These are phyloP conservation scores for Grammatotria lemairii DNA, from an alignment of 2,113 vertebrate genomes.

Conservation along the genomic window DNA sequence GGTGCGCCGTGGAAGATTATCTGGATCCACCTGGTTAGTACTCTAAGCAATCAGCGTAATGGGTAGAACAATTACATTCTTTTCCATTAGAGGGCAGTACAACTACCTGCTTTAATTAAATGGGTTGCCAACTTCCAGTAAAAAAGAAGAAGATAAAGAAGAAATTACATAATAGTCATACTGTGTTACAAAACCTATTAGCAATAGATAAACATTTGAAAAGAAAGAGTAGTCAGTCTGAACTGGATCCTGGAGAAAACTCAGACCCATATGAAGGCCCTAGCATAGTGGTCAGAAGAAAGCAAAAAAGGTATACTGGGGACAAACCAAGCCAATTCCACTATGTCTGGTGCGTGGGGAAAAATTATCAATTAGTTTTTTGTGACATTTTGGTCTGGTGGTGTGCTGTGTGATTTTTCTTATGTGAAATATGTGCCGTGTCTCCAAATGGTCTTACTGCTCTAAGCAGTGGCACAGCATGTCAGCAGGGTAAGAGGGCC, in stretches of 20 bases:
- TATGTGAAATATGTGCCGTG: neutral
- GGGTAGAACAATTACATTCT: neutral
- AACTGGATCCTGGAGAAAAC: neutral
- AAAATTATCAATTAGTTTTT: rapidly evolving
- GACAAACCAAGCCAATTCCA: neutral
- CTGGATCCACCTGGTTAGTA: neutral
- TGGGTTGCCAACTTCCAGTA: neutral
- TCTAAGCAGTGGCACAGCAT: neutral
- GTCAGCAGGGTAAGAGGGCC: neutral
- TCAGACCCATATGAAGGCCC: neutral
- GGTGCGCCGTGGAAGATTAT: neutral
- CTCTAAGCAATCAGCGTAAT: neutral
- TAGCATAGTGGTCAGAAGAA: neutral
- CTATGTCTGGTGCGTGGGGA: neutral
- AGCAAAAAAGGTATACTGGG: neutral
- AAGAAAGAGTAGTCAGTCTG: neutral
- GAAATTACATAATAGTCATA: neutral
- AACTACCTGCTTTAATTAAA: neutral
- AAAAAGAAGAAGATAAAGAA: neutral
- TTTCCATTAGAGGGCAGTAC: neutral
- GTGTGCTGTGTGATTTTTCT: neutral
- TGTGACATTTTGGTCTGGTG: neutral
- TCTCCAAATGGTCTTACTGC: neutral
- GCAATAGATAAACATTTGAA: neutral
- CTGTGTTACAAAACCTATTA: neutral